Percentiles rank a stretch among this genome's conserved stretches.
Evolutionary conservation across 1,140 invertebrate species (phyloP).

Genomic region (Heliconius eleuchia): DNA sequence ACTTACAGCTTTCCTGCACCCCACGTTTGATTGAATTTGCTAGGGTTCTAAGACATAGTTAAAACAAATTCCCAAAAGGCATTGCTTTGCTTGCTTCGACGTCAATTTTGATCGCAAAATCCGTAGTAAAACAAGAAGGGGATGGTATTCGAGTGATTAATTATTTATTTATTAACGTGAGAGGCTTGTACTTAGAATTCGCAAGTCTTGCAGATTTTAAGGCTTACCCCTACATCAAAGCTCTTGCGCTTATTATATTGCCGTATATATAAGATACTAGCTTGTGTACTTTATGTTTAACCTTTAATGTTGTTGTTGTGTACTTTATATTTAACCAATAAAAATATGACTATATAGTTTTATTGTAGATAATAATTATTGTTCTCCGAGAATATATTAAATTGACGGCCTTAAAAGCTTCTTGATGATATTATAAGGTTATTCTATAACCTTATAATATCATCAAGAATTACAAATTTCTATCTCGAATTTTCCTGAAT

Average conservation of each 20-base stretch:
- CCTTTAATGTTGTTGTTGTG: neutral
- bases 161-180: conserved; percentile 23
- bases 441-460: neutral
- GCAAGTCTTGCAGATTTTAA: neutral
- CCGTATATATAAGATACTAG: neutral
- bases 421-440: too few species aligned
- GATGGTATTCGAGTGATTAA: conserved; percentile 7
- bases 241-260: neutral
- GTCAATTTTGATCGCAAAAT: conserved; percentile 42
- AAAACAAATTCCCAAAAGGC: conserved; percentile 39
- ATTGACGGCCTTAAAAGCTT: too few species aligned
- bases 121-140: conserved; percentile 31
- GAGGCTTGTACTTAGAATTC: neutral
- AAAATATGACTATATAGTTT: too few species aligned
- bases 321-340: too few species aligned
- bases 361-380: too few species aligned
- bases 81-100: conserved; percentile 29
- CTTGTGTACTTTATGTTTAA: neutral
- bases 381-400: too few species aligned
- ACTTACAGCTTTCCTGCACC: conserved; percentile 35
- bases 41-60: conserved; percentile 40
- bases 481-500: neutral
- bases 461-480: neutral
- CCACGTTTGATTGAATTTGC: conserved; percentile 44
- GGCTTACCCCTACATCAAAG: neutral